A percentile compares a stretch with the other conserved stretches of the same genome.
phyloP scores from a whole-genome alignment of 1,140 invertebrate species.

The Pseudobourletiella spinata region DNA sequence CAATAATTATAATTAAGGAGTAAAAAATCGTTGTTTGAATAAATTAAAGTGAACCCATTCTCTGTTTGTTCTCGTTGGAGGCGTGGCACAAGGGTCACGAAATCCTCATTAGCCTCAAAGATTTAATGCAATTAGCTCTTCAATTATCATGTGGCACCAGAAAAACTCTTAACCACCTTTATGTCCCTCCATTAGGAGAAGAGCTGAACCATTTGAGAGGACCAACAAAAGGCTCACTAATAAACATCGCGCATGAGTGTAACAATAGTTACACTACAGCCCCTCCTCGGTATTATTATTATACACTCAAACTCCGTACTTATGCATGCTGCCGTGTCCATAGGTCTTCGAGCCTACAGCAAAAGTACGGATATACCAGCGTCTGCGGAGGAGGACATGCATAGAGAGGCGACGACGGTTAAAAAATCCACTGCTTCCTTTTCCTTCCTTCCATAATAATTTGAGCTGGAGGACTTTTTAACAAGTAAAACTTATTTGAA shows the following conservation, averaged over 20 bases:
- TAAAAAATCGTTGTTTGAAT: conserved; percentile 21
- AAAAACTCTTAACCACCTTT: conserved; percentile 16
- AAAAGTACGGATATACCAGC: no score
- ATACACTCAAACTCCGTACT: not conserved
- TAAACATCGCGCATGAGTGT: no score
- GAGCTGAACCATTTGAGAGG: not conserved
- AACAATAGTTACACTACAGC: no score
- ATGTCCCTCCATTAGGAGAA: conserved; percentile 5
- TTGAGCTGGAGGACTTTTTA: no score
- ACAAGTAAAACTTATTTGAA: no score
- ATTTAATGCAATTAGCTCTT: conserved; percentile 34
- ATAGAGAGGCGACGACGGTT: no score
- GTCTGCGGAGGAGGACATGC: no score
- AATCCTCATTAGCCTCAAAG: conserved; percentile 31
- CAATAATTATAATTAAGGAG: conserved; percentile 27
- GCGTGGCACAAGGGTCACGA: conserved; percentile 26
- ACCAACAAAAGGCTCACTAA: no score
- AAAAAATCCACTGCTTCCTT: no score
- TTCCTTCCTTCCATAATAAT: no score
- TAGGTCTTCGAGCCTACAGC: no score
- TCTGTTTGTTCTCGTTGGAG: conserved; percentile 12
- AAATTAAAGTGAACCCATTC: conserved; percentile 22
- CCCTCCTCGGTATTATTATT: no score
- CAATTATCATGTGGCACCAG: conserved; percentile 25
- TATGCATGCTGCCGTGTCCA: not conserved